Evolutionary conservation across 2,113 vertebrate species (phyloP).

Genomic region (Sebastes fasciatus): DNA sequence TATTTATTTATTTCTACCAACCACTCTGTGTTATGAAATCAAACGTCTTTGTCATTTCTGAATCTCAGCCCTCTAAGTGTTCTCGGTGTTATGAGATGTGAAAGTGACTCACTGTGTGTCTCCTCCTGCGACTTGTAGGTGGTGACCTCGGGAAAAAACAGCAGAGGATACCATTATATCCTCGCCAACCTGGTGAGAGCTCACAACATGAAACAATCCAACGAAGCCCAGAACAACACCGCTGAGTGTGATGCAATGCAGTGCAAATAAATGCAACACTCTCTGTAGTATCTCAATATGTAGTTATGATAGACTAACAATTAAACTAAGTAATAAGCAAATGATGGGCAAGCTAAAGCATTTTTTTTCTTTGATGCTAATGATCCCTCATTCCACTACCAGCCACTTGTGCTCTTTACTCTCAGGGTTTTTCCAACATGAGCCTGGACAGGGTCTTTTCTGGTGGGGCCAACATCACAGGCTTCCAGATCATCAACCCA

Average conservation of each 20-base stretch:
- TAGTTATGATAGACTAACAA: constrained; percentile 4
- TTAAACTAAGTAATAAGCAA: background rate
- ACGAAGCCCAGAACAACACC: constrained; percentile 14
- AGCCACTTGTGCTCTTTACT: constrained; percentile 66
- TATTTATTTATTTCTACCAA: constrained; percentile 19
- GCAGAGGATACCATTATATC: constrained; percentile 98
- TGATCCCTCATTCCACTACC: constrained; percentile 20
- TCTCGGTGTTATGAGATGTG: constrained; percentile 34
- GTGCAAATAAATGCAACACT: constrained; percentile 35
- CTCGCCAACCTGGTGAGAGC: constrained; percentile 97
- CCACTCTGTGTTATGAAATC: constrained; percentile 30
- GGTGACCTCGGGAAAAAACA: constrained; percentile 94
- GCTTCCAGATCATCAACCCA: constrained; percentile 97
- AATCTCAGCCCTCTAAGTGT: constrained; percentile 44
- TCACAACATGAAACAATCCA: constrained; percentile 36
- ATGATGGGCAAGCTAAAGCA: constrained; percentile 1
- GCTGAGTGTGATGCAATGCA: constrained; percentile 49
- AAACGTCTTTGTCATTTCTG: constrained; percentile 54
- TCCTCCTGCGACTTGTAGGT: constrained; percentile 87
- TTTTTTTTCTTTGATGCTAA: constrained; percentile 8
- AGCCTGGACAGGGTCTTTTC: constrained; percentile 94
- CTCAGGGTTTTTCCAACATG: constrained; percentile 95
- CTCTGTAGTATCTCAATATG: background rate
- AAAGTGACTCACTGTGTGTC: constrained; percentile 59
- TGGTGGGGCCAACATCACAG: constrained; percentile 96